Evolutionary conservation across 2,113 vertebrate genomes (phyloP).

Genomic region (Corythaeola cristata): DNA sequence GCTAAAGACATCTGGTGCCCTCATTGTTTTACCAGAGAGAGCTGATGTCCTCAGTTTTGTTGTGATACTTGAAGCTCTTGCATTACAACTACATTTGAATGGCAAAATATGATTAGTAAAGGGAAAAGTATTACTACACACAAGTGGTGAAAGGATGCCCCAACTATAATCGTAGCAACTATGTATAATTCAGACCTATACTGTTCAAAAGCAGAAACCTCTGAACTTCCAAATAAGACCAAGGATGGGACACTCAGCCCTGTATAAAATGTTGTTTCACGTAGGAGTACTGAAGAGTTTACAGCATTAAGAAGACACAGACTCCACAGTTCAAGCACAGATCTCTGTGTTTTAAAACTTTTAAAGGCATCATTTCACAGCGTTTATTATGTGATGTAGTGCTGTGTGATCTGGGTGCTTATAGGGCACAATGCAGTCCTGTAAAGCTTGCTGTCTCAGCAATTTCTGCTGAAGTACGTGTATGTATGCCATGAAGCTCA

Average conservation of each 20-base stretch:
- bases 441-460: not conserved
- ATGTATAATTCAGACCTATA: not conserved
- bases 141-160: not conserved
- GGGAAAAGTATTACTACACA: not conserved
- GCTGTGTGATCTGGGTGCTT: not conserved
- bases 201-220: not conserved
- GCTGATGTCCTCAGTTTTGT: not conserved
- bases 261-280: not conserved
- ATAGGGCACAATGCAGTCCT: not conserved
- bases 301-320: not conserved
- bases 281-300: not conserved
- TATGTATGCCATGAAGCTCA: not conserved
- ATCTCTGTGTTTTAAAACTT: not conserved
- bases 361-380: not conserved
- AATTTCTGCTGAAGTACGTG: not conserved
- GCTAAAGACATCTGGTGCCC: not conserved
- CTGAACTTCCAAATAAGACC: not conserved
- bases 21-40: not conserved
- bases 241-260: not conserved
- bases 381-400: not conserved
- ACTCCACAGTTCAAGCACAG: not conserved
- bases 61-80: not conserved
- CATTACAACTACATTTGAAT: not conserved
- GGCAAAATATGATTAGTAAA: not conserved
- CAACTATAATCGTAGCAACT: not conserved